Evolutionary conservation across 2,113 vertebrate species (phyloP).

Genomic region (Xenopus laevis): DNA sequence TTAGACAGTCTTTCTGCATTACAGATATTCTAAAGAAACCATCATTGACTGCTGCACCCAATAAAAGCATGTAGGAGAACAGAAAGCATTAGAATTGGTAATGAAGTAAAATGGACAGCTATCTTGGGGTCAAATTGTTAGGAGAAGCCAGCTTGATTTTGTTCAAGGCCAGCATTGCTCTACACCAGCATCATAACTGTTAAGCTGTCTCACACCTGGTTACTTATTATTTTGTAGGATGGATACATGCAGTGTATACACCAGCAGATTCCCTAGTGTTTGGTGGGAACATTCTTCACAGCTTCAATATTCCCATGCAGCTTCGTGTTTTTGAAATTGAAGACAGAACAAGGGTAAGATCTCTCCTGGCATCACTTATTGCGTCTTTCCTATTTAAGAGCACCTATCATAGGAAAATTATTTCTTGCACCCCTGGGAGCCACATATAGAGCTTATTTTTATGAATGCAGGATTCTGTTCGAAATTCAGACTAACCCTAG

Average conservation of each 20-base stretch:
- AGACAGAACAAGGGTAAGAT: conserved; percentile 91
- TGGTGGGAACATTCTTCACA: conserved; percentile 96
- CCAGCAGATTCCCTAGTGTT: conserved; percentile 94
- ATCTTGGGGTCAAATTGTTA: not conserved
- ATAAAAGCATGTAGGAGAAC: not conserved
- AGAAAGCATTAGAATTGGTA: not conserved
- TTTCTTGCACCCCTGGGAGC: too few relatives aligned
- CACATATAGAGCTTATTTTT: too few relatives aligned
- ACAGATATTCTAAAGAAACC: conserved; percentile 4
- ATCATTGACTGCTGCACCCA: not conserved
- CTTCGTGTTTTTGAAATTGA: conserved; percentile 93
- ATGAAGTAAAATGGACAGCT: conserved; percentile 13
- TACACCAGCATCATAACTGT: not conserved
- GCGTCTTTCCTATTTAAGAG: too few relatives aligned
- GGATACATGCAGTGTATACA: conserved; percentile 97
- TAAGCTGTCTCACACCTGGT: not conserved
- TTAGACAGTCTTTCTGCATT: conserved; percentile 18
- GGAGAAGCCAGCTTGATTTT: conserved; percentile 7
- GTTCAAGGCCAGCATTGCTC: not conserved
- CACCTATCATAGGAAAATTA: too few relatives aligned
- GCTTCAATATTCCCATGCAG: conserved; percentile 99
- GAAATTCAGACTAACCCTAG: too few relatives aligned
- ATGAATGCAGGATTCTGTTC: too few relatives aligned
- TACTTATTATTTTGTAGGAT: conserved; percentile 69
- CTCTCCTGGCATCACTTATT: not conserved